Conservation (phyloP, 2,113 vertebrate genomes). For the Chloropsis hardwickii region DNA sequence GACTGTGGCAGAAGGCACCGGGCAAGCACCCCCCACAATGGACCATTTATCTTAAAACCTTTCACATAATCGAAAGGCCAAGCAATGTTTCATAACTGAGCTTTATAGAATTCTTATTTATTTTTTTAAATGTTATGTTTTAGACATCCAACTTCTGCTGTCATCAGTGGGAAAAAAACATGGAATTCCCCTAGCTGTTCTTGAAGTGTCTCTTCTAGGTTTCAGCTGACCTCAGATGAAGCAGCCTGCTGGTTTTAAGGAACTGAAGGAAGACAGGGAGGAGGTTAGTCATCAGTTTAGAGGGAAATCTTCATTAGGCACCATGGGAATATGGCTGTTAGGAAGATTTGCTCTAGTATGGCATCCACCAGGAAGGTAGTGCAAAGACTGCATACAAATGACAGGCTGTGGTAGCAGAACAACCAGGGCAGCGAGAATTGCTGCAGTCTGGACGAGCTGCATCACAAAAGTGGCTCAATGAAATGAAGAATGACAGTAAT, state of each 20-base stretch:
- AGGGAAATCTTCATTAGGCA: not conserved
- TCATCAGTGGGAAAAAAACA: not conserved
- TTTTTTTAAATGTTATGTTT: not conserved
- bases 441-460: not conserved
- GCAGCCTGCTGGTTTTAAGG: not conserved
- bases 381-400: not conserved
- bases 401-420: not conserved
- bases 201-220: not conserved
- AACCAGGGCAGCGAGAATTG: not conserved
- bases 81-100: not conserved
- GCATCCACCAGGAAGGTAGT: not conserved
- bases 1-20: too few species aligned
- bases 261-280: not conserved
- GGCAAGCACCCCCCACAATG: too few species aligned
- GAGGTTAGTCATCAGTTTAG: not conserved
- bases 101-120: not conserved
- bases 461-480: not conserved
- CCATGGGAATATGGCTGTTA: not conserved
- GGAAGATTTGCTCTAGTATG: not conserved
- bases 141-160: not conserved
- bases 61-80: not conserved
- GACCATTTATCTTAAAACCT: not conserved
- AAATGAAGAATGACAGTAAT: slow-evolving; percentile 53
- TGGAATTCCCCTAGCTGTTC: not conserved
- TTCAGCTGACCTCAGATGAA: not conserved